These are phyloP conservation scores for Odontomachus brunneus DNA, from an alignment of 1,140 invertebrate genomes.

Conservation along the genomic window DNA sequence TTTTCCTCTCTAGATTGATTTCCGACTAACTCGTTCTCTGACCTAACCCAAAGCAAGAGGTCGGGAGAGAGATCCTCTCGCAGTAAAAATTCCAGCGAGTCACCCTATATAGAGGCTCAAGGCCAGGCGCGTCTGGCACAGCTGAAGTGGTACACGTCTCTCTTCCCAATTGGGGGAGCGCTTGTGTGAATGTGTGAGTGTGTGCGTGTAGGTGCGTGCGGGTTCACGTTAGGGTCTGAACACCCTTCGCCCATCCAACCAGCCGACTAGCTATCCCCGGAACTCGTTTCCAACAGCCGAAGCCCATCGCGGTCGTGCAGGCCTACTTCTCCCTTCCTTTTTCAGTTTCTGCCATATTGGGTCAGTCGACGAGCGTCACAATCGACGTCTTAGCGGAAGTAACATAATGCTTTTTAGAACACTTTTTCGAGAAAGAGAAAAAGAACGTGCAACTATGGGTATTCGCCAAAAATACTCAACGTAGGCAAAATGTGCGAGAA, in stretches of 20 bases:
- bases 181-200: neutral
- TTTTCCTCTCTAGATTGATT: neutral
- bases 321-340: constrained; percentile 29
- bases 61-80: neutral
- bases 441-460: neutral
- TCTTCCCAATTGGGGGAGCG: constrained; percentile 39
- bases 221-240: constrained; percentile 58
- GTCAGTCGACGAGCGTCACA: neutral
- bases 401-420: neutral
- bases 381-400: constrained; percentile 3
- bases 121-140: constrained; percentile 54
- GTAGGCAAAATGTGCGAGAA: neutral
- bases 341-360: neutral
- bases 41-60: constrained; percentile 38
- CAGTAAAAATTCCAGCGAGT: constrained; percentile 33
- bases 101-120: constrained; percentile 53
- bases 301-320: constrained; percentile 36
- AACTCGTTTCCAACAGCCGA: constrained; percentile 54
- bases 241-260: constrained; percentile 31
- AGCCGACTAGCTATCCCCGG: constrained; percentile 26
- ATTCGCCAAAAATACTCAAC: neutral
- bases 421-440: neutral
- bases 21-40: constrained; percentile 3
- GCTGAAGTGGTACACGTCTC: constrained; percentile 26
- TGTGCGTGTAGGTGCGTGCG: neutral